These are phyloP conservation scores for Lutraria rhynchaena DNA, from an alignment of 1,140 invertebrate species.

Conservation along the genomic window DNA sequence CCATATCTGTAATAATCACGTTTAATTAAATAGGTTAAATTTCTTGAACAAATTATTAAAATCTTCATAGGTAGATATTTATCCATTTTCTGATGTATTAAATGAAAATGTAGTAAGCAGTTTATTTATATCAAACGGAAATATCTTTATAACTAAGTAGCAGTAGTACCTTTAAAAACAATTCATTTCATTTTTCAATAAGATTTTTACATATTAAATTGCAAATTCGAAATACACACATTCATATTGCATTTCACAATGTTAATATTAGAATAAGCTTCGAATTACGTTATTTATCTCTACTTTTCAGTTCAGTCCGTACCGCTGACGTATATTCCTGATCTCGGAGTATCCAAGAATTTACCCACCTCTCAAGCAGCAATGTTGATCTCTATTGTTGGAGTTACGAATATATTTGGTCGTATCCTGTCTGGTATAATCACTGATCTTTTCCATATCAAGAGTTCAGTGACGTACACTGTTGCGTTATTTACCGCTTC, in stretches of 20 bases:
- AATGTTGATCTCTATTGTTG: conserved; percentile 75
- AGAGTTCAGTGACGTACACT: conserved; percentile 68
- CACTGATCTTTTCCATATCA: conserved; percentile 68
- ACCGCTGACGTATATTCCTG: conserved; percentile 75
- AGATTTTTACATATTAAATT: background rate
- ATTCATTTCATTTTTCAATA: conserved; percentile 2
- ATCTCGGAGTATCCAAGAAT: conserved; percentile 68
- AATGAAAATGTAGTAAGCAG: no score
- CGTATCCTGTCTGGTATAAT: conserved; percentile 71
- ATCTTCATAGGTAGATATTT: no score
- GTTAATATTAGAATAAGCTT: background rate
- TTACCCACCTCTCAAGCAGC: conserved; percentile 62
- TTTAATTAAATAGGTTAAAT: no score
- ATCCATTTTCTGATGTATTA: no score
- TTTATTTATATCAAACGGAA: no score
- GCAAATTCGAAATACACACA: background rate
- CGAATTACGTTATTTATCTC: background rate
- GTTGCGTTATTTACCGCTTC: conserved; percentile 67
- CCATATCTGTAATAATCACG: no score
- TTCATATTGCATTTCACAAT: no score
- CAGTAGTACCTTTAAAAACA: no score
- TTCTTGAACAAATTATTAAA: no score
- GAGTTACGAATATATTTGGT: conserved; percentile 73
- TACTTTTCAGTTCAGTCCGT: conserved; percentile 72
- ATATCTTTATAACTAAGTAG: no score